Evolutionary conservation across 2,888 invertebrate species (phyloP), one percentile per base, ranked within the genome.

Genomic region (Dolichomitus sp.): DNA sequence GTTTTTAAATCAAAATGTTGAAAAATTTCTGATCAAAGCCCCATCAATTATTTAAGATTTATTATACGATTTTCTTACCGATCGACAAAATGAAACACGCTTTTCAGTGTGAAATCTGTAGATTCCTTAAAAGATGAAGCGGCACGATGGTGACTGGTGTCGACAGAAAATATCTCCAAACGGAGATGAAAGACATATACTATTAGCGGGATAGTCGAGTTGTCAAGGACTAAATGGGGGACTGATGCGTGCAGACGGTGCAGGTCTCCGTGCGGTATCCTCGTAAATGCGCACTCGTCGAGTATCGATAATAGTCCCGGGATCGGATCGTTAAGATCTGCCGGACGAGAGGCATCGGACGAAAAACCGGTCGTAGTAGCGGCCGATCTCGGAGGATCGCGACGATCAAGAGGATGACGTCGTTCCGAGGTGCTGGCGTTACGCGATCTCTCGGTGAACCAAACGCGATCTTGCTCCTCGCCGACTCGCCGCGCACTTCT

Each of bases 251-350:
- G 40, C 9, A 6, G 40, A 45, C 30, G 17, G 27, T 11, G 45
- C 59, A 14, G 45, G 45, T n/a, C 23, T 33, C 48, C 72, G 57
- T 30, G 54, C 70, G 52, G 57, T 69, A 72, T 72, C 50, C 81
- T 80, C 84, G 81, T 81, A 83, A 84, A 85, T 74, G 84, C 74
- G 76, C 69, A 68, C 75, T 63, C 76, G 74, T 74, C 72, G 77
- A 81, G 83, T 81, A 86, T 86, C 85, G 83, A 84, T 86, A 86
- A 86, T 83, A 84, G 85, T 86, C 80, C 73, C 70, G 59, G 73
- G 81, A 84, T 84, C 81, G 74, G 80, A 86, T 83, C 85, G 84
- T 86, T 83, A 86, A 81, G 84, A 83, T 81, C 77, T 40, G 63
- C 33, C 48, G 50, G 33, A 57, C 66, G 74, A 19, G 50, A n/a